Percentiles rank a stretch among this genome's conserved stretches.
phyloP scores from a whole-genome alignment of 2,113 vertebrate genomes.

The Mesoclemmys tuberculata region DNA sequence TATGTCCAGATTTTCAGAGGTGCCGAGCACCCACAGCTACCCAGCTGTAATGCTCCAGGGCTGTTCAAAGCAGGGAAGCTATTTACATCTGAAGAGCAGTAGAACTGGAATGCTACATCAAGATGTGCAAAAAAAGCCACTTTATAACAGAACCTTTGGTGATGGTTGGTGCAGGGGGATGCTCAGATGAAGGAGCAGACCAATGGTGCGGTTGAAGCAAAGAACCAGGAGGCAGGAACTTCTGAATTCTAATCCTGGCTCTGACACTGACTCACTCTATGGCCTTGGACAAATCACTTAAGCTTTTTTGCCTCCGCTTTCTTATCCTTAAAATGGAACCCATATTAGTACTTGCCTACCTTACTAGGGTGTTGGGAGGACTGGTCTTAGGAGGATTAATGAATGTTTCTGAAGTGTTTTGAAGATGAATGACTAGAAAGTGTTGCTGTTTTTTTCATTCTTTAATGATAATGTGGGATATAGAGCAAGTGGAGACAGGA shows the following conservation, averaged over 20 bases:
- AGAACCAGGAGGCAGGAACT: slow-evolving; percentile 29
- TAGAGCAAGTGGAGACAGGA: not conserved
- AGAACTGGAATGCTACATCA: not conserved
- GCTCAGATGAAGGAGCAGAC: slow-evolving; percentile 24
- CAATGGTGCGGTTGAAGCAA: not conserved
- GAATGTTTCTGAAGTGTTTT: slow-evolving; percentile 19
- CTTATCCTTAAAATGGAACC: slow-evolving; percentile 37
- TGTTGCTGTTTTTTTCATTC: not conserved
- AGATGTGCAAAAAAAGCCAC: not conserved
- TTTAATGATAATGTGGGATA: not conserved
- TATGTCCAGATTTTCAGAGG: not conserved
- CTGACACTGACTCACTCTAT: slow-evolving; percentile 66
- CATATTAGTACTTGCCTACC: not conserved
- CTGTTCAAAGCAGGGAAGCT: not conserved
- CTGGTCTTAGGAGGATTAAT: slow-evolving; percentile 24
- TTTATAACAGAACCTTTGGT: not conserved
- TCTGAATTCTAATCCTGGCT: slow-evolving; percentile 38
- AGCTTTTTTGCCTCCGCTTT: slow-evolving; percentile 44
- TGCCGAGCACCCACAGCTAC: not conserved
- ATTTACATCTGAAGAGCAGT: not conserved
- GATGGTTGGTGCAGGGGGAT: not conserved
- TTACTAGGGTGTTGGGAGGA: not conserved
- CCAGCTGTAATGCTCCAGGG: not conserved
- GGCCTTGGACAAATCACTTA: slow-evolving; percentile 34
- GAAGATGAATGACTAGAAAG: not conserved